Base-by-base conservation (phyloP, 1,140 invertebrate genomes). In the Idris sp. region DNA sequence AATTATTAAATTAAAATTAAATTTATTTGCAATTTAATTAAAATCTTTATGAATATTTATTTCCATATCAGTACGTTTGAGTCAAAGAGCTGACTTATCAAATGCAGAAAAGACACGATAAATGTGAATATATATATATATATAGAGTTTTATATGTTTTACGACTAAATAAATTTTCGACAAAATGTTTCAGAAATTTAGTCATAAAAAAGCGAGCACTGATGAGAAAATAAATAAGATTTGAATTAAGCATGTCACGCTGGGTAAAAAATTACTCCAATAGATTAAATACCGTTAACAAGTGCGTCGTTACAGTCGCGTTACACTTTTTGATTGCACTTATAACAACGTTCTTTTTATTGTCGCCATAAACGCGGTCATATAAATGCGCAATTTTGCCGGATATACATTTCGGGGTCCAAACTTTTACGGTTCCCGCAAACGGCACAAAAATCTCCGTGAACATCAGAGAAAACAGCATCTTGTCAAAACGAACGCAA, bases 241-340 rank as follows among this genome's bases (percentile, higher is more conserved):
- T 28, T 48, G 35, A 62, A 49, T 61, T 51, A 49, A 22, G 25
- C 33, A 31, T 44, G 56, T 54, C 41, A 53, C 11, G 31, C 16
- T 38, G 46, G 19, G 54, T 35, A 31, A 51, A 61, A 71, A 71
- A 56, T 71, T 36, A 36, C 44, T 56, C 44, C 15, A 58, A 61
- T 71, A 61, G 62, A 71, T 71, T 62, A 71, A 71, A 33, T 48
- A 62, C 62, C 48, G 56, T 56, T 71, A 61, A 43, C 67, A 62
- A 62, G 56, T 69, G 64, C 44, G 18, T 49, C 51, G 54, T 61
- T 71, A 46, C 25, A 16, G 40, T 51, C 46, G 19, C 40, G 40
- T 46, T 54, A 40, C 56, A 54, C 31, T 48, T 62, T 62, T 62
- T 62, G 35, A 58, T 71, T 62, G 33, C 56, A 62, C 38, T 71